A percentile compares a stretch with the other conserved stretches of the same genome.
phyloP scores from a whole-genome alignment of 1,140 invertebrate genomes.

The Drosophila trapezifrons region DNA sequence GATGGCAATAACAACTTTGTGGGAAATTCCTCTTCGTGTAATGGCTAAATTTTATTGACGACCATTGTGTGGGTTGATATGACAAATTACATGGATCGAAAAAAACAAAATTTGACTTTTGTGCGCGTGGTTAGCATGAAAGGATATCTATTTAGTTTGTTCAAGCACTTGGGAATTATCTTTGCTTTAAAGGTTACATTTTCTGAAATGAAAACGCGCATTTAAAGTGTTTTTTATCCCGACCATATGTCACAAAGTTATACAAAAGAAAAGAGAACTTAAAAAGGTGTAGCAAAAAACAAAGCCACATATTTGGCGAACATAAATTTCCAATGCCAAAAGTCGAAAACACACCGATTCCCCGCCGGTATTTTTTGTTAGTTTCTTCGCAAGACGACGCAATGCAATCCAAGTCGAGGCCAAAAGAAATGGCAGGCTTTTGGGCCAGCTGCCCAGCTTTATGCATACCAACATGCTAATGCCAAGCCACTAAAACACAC shows the following conservation, averaged over 20 bases:
- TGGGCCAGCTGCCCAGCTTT: conserved; percentile 52
- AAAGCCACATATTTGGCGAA: conserved; percentile 62
- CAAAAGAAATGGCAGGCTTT: neutral
- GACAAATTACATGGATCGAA: conserved; percentile 12
- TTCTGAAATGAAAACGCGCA: neutral
- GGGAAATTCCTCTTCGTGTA: conserved; percentile 53
- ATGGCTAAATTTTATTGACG: conserved; percentile 63
- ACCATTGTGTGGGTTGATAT: conserved; percentile 42
- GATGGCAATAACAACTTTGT: conserved; percentile 42
- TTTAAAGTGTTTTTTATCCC: neutral
- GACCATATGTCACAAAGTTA: conserved; percentile 23
- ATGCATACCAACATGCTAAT: conserved; percentile 73
- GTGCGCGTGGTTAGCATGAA: neutral
- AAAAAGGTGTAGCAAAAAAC: conserved; percentile 21
- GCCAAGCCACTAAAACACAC: conserved; percentile 77
- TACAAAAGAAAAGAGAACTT: conserved; percentile 10
- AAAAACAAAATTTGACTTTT: conserved; percentile 37
- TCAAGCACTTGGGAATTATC: no score
- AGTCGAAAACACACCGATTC: conserved; percentile 45
- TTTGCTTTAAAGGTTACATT: neutral
- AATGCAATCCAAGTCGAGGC: conserved; percentile 35
- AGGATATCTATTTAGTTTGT: no score
- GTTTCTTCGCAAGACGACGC: conserved; percentile 20
- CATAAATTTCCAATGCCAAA: conserved; percentile 62
- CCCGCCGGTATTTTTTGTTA: conserved; percentile 24